A percentile compares a stretch with the other conserved stretches of the same genome.
Conservation (phyloP, 2,113 vertebrate genomes). For the Arizona elegans region DNA sequence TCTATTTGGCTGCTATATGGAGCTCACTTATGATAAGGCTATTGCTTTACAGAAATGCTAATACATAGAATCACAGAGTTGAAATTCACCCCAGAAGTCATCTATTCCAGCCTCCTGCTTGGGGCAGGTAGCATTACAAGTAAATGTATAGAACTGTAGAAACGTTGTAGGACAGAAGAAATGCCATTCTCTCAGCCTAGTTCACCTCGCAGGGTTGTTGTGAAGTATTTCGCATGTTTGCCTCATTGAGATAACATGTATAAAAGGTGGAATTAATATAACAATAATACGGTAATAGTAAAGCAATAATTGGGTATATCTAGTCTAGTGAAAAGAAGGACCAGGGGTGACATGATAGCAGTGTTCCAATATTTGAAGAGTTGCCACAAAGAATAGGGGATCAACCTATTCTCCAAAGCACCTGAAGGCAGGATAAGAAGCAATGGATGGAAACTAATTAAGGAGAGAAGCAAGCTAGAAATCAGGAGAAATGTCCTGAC, state of each 20-base stretch:
- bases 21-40: not conserved
- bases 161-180: not conserved
- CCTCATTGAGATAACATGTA: not conserved
- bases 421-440: not conserved
- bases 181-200: not conserved
- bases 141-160: not conserved
- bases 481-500: not conserved
- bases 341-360: not conserved
- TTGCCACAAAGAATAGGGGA: not conserved
- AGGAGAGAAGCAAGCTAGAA: not conserved
- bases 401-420: not conserved
- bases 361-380: not conserved
- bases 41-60: not conserved
- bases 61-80: not conserved
- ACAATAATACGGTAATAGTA: not conserved
- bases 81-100: not conserved
- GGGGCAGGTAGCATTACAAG: not conserved
- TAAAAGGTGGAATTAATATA: not conserved
- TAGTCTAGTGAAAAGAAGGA: not conserved
- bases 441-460: not conserved
- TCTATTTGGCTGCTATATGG: not conserved
- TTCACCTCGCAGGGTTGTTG: not conserved
- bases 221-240: not conserved
- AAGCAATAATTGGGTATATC: not conserved
- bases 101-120: not conserved